phyloP scores from a whole-genome alignment of 2,113 vertebrate genomes.

The Dasypus novemcinctus region DNA sequence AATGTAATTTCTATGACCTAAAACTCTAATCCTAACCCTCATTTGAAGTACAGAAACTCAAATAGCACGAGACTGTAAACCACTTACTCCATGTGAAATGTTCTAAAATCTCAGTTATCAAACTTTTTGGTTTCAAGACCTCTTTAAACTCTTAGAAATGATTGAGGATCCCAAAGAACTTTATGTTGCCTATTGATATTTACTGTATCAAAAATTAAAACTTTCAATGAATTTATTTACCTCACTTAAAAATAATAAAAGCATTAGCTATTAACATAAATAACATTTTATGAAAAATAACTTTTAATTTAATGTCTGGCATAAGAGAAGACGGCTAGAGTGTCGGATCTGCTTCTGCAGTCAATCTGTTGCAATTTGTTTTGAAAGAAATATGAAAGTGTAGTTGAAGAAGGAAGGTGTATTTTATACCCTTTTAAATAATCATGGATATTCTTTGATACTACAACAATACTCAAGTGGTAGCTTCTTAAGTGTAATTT shows the following conservation, averaged over 20 bases:
- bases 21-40: neutral
- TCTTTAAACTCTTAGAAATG: neutral
- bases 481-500: neutral
- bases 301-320: neutral
- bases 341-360: neutral
- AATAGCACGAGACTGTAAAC: neutral
- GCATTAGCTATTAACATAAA: neutral
- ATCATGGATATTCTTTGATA: neutral
- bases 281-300: constrained; percentile 18
- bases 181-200: neutral
- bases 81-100: neutral
- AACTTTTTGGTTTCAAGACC: neutral
- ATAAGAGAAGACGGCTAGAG: neutral
- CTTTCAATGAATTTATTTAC: neutral
- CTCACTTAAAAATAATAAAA: neutral
- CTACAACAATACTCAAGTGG: neutral
- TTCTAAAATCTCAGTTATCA: neutral
- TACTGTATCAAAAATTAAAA: constrained; percentile 22
- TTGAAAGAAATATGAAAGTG: neutral
- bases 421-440: constrained; percentile 33
- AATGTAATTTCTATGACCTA: constrained; percentile 17
- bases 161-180: neutral
- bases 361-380: neutral
- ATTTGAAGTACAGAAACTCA: constrained; percentile 3
- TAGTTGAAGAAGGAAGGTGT: neutral